These are phyloP conservation scores for Drosophila paulistorum DNA, from an alignment of 1,140 invertebrate genomes.

Conservation along the genomic window DNA sequence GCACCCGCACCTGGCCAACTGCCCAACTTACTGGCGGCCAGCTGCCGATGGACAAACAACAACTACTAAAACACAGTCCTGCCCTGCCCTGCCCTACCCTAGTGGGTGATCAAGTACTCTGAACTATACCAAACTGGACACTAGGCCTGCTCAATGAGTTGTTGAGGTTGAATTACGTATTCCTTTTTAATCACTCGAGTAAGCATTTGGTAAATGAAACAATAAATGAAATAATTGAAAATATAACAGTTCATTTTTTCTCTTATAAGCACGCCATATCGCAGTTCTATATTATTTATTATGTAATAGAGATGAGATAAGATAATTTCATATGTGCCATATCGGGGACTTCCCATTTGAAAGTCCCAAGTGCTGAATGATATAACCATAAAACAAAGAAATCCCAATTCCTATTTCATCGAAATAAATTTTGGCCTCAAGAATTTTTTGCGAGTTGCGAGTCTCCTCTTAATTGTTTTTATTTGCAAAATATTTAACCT, in stretches of 20 bases:
- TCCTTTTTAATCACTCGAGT: constrained; percentile 1
- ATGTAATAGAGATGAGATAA: no score
- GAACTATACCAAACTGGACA: constrained; percentile 10
- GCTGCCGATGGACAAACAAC: constrained; percentile 43
- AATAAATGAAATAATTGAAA: not conserved
- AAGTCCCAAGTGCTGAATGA: no score
- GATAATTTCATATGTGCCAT: no score
- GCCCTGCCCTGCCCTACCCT: constrained; percentile 27
- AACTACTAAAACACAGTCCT: constrained; percentile 26
- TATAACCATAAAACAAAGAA: no score
- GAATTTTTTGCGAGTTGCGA: no score
- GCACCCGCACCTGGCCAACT: constrained; percentile 80
- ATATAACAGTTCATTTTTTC: not conserved
- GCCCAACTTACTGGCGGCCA: constrained; percentile 69
- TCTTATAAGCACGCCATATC: no score
- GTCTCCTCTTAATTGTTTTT: no score
- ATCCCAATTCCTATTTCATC: no score
- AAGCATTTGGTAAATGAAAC: constrained; percentile 3
- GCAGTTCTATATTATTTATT: no score
- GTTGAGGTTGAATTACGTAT: not conserved
- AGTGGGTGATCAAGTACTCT: not conserved
- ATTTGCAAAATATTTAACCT: no score
- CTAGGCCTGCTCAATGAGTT: not conserved
- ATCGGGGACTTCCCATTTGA: no score
- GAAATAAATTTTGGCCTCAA: no score